These are phyloP conservation scores for Pherbina coryleti DNA, from an alignment of 2,888 invertebrate genomes.

Conservation along the genomic window DNA sequence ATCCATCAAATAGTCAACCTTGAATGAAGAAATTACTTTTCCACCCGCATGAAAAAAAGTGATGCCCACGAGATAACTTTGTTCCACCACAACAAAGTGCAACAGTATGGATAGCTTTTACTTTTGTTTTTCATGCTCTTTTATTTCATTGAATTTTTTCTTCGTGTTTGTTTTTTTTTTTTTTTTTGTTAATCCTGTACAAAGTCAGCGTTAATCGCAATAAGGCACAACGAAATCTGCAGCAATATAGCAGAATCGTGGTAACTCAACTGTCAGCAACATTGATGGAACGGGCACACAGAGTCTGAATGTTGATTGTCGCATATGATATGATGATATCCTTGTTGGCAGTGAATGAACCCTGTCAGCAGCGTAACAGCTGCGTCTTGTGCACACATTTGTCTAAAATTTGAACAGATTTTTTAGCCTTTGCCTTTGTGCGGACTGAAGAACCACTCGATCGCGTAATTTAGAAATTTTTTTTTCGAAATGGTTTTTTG, in stretches of 20 bases:
- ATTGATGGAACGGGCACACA: not conserved
- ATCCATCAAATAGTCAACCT: slow-evolving; percentile 18
- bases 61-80: no score
- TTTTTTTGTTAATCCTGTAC: not conserved
- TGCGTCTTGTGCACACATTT: slow-evolving; percentile 14
- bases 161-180: not conserved
- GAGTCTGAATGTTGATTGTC: not conserved
- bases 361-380: not conserved
- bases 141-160: not conserved
- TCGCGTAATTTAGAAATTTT: not conserved
- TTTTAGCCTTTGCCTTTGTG: not conserved
- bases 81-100: no score
- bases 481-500: not conserved
- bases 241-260: not conserved
- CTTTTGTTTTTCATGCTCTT: not conserved
- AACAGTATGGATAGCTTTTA: no score
- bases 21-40: not conserved
- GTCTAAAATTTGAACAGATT: not conserved
- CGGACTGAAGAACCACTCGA: not conserved
- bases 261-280: slow-evolving; percentile 3
- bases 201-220: slow-evolving; percentile 1
- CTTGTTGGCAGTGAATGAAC: not conserved
- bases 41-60: no score
- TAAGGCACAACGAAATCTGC: slow-evolving; percentile 18
- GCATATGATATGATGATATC: not conserved